Evolutionary conservation across 2,888 invertebrate species (phyloP).

Genomic region (Dasypolia templi): DNA sequence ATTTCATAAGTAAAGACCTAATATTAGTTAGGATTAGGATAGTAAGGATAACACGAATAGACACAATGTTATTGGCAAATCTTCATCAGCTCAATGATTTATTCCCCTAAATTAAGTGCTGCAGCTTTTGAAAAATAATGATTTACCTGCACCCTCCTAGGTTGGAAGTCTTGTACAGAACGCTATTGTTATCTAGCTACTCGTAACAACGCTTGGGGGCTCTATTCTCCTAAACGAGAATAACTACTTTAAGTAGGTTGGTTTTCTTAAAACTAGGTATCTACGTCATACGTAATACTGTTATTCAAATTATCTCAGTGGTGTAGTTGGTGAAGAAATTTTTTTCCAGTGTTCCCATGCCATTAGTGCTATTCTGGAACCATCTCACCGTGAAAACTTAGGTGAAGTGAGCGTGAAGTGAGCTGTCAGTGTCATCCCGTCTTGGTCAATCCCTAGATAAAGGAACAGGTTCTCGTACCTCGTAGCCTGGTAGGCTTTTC

Average conservation of each 20-base stretch:
- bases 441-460: too few relatives aligned
- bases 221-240: conserved; percentile 32
- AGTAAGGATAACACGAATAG: conserved; percentile 9
- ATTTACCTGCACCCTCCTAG: conserved; percentile 17
- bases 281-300: neutral
- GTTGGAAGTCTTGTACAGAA: neutral
- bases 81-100: conserved; percentile 12
- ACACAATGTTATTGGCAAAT: neutral
- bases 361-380: too few relatives aligned
- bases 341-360: conserved; percentile 5
- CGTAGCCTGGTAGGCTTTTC: too few relatives aligned
- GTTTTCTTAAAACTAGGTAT: neutral
- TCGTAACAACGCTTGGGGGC: conserved; percentile 18
- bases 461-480: too few relatives aligned
- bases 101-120: conserved; percentile 13
- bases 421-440: too few relatives aligned
- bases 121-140: conserved; percentile 33
- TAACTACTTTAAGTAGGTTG: conserved; percentile 26
- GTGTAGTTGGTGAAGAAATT: neutral
- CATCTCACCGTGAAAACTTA: too few relatives aligned
- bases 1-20: too few relatives aligned
- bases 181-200: conserved; percentile 34
- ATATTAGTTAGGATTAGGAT: too few relatives aligned
- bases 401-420: too few relatives aligned
- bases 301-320: neutral